Evolutionary conservation across 2,113 vertebrate species (phyloP), one percentile per base, ranked within the genome.

Genomic region (Seriola quinqueradiata): DNA sequence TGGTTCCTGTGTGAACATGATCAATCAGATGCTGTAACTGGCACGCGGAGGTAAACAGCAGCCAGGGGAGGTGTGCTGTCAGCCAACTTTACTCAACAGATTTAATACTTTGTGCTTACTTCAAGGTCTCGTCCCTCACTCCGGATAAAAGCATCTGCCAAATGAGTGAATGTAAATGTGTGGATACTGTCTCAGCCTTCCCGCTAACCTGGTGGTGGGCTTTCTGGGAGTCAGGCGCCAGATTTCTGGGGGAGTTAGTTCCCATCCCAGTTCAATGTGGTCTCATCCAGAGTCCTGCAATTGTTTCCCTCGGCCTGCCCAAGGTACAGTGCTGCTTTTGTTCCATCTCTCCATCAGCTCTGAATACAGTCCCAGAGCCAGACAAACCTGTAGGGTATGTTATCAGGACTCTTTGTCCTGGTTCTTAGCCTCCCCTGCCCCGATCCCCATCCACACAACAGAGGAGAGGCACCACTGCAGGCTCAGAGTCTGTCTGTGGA

Each of bases 311-410:
- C 59, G 93, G 93, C 93, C 95, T 89, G 89, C 76, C 92, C 91
- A 93, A 95, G 95, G 96, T 97, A 98, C 96, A 98, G 95, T 96
- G 95, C 93, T 48, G 91, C 96, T 97, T 98, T 97, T 99, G 97
- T 98, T 97, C 95, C 60, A 78, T 87, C 88, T 85, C 90, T 89
- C 93, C 92, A 87, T 87, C 91, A n/a, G 93, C 95, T 94, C 95
- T 95, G 95, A 96, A 96, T 96, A 85, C 90, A 86, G 93, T 81
- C 92, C 71, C 84, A 38, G 89, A 95, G 94, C 93, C 81, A 91
- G 87, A 94, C 93, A 83, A 93, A 92, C 93, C 91, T 90, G 91
- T 91, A 89, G 63, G 91, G 82, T 94, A 93, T 93, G 95, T 92
- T 96, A 95, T 94, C 91, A 93, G 82, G 85, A 87, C 81, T 90